Base-by-base conservation (phyloP, 2,113 vertebrate species). In the Pomatorhinus ruficollis region DNA sequence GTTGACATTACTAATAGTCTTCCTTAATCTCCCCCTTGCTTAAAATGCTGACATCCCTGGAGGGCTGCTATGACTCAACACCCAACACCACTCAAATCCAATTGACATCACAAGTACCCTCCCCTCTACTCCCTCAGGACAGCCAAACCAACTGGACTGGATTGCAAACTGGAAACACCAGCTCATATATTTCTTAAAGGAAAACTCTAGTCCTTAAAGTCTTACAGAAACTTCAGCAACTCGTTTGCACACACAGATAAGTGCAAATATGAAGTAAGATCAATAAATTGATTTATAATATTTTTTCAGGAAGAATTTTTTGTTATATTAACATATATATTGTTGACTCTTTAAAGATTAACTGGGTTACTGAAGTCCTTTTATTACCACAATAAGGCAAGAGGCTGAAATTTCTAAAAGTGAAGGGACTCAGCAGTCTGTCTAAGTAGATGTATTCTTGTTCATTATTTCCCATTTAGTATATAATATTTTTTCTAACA, bases 91-190 rank as follows among this genome's bases (percentile, higher is more conserved):
- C 30, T 47, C 4, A 50, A 21, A 2, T 45, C 15, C 70, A 13
- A 4, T 0, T n/a, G 45, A 17, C 0, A 7, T 14, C 63, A 77
- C 15, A 2, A 18, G 30, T 56, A 59, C 18, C 49, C 40, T 79
- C 7, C 11, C 24, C 21, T 87, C 4, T 3, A 4, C 3, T 6
- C 5, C 2, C 40, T 52, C 57, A 83, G 49, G 53, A 15, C 25
- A 72, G 12, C 40, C 82, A 65, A 54, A 86, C 22, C 17, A 45
- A 40, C 50, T 69, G 23, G 71, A 61, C 63, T 52, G 50, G 44
- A 74, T 83, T 89, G 53, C 89, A 89, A 60, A 40, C 37, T 77
- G 60, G 71, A 91, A 80, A 56, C 0, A 0, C 11, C 53, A 76
- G 9, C 1, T 2, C 22, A 71, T 40, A 19, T n/a, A 61, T 45